phyloP scores from a whole-genome alignment of 2,888 invertebrate species.

The Zele albiditarsus region DNA sequence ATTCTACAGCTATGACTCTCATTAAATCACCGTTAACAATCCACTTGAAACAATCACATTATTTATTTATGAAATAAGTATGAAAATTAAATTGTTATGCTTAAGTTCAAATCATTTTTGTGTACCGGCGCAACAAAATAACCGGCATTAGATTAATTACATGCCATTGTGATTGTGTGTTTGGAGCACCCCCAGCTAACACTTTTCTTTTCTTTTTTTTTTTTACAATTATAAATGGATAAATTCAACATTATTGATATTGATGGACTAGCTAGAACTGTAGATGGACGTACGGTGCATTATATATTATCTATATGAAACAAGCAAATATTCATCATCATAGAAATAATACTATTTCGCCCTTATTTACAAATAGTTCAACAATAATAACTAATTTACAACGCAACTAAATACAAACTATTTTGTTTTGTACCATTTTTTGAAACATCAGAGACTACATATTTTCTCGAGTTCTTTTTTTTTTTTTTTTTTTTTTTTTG shows the following conservation, averaged over 20 bases:
- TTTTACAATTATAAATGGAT: conserved; percentile 1
- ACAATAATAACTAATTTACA: neutral
- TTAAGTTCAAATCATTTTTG: neutral
- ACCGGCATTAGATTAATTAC: neutral
- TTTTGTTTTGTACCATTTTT: neutral
- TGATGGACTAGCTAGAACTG: neutral
- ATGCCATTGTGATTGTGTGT: conserved; percentile 21
- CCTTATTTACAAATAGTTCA: neutral
- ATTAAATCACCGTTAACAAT: conserved; percentile 9
- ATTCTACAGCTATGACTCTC: conserved; percentile 15
- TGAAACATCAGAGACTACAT: neutral
- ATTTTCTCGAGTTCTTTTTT: neutral
- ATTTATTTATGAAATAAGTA: conserved; percentile 11
- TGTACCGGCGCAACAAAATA: conserved; percentile 4
- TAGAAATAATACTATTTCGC: neutral
- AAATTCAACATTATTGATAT: neutral
- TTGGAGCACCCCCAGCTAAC: conserved; percentile 35
- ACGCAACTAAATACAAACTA: neutral
- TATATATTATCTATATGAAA: neutral
- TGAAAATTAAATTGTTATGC: neutral
- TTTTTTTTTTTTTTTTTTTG: neutral
- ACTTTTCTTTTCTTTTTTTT: neutral
- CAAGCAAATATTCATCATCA: neutral
- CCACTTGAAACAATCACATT: neutral
- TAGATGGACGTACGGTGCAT: conserved; percentile 8